Evolutionary conservation across 1,140 invertebrate species (phyloP), one percentile per base, ranked within the genome.

Genomic region (Cherax destructor): DNA sequence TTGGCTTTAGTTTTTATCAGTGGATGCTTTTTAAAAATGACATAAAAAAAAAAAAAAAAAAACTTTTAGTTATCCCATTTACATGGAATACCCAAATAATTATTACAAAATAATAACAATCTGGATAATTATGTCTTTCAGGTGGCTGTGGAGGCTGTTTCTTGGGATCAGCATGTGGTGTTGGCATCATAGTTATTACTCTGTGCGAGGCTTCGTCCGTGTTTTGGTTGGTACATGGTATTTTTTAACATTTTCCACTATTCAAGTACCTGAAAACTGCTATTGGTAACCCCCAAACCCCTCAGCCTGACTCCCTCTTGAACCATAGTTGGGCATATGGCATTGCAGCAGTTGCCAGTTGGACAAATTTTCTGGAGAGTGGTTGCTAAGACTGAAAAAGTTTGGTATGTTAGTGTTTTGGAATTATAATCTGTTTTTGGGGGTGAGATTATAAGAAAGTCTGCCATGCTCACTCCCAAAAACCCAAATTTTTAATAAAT

Each of bases 401-500:
- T 95, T 49, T 95, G 94, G 52, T 95, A 94, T 91, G 93, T 97
- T 52, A 96, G 96, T 69, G 94, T 95, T 11, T 97, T 52, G 99
- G 99, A 50, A 94, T 99, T 1, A 10, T 95, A 0, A 94, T 99
- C n/a, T 99, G 98, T 93, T 94, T 97, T n/a, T 94, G n/a, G 94
- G 41, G 99, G 99, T 2, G 99, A 99, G 95, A 52, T 97, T 2
- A 93, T 99, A 9, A 95, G 99, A 83, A 99, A 99, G 95, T 92
- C 96, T 21, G 98, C 99, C 5, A 99, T 99, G 96, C 96, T 98
- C 56, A 99, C 99, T 50, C 99, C 99, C 0, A 97, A 96, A 56
- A 96, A n/a, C n/a, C n/a, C 96, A 10, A 99, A 98, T 95, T 99
- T 99, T 94, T 99, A 98, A 94, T 99, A 99, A 95, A 95, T 97